Percentiles rank a stretch among this genome's conserved stretches.
Evolutionary conservation across 2,797 vertebrate species (phyloP).

Genomic region (Propithecus perrieri): DNA sequence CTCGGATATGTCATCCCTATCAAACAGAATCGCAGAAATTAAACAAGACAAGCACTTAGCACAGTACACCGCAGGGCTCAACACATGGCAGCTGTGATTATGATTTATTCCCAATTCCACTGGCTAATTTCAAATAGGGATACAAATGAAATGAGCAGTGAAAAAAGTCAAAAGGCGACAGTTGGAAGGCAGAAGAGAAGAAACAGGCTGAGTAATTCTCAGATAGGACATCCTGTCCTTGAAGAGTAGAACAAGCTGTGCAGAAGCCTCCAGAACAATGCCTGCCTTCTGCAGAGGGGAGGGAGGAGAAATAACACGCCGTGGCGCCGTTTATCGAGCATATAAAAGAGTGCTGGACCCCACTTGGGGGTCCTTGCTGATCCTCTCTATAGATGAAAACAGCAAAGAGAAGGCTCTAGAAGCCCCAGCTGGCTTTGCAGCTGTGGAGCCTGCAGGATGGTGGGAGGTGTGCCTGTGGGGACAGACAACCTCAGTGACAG

Average conservation of each 20-base stretch:
- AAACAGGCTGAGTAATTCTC: neutral
- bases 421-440: neutral
- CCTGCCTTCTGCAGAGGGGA: neutral
- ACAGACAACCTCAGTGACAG: neutral
- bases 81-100: neutral
- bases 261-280: neutral
- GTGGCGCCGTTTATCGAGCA: neutral
- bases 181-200: neutral
- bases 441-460: no score
- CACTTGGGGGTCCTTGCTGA: neutral
- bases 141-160: slow-evolving; percentile 3
- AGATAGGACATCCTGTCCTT: slow-evolving; percentile 52
- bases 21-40: neutral
- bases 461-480: fast-evolving
- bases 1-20: neutral
- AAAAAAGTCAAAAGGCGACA: slow-evolving; percentile 25
- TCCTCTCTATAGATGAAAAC: neutral
- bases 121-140: slow-evolving; percentile 39
- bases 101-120: neutral
- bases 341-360: neutral
- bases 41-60: neutral
- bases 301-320: neutral
- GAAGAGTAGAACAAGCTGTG: neutral
- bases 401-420: neutral
- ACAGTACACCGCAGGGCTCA: fast-evolving